Evolutionary conservation across 2,797 vertebrate genomes (phyloP), one percentile per base, ranked within the genome.

Genomic region (Borostomias antarcticus): DNA sequence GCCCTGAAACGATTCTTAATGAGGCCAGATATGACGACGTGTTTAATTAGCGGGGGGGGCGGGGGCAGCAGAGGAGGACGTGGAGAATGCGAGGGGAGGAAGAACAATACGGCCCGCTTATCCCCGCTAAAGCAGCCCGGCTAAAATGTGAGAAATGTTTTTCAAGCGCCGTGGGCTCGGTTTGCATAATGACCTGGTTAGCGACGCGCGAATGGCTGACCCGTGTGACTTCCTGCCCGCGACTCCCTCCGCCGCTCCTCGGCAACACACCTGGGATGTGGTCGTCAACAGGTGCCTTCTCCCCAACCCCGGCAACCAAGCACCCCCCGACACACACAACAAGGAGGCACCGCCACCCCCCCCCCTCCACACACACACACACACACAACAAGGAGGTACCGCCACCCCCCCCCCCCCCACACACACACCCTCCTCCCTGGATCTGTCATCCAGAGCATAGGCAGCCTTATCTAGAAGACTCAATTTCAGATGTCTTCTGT

Each of bases 1-100:
- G 80, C 87, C 57, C 82, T 84, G 86, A 88, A 91, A 92, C 87
- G 85, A 89, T 89, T 88, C 87, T 93, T 96, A 94, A 97, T 98
- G 94, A 98, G 84, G 40, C 40, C 64, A 88, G 74, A 78, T 76
- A 85, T 80, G 78, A 75, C 88, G 90, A 81, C 83, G 78, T 90
- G 64, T 88, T 90, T 85, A 94, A 93, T 94, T 94, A 91, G 92
- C 86, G 74, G 88, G 84, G 15, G 15, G 21, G 2, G 53, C 2
- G 45, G n/a, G n/a, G n/a, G n/a, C n/a, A n/a, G n/a, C n/a, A 17
- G 29, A 19, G 9, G 58, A 10, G 19, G 10, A 67, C 6, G 17
- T 58, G 4, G 62, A 64, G 70, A 57, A 75, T 74, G n/a, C 32
- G 19, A 74, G 63, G 28, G 45, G n/a, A 25, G 17, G 25, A 19